Conservation (phyloP, 2,113 vertebrate genomes). For the Mionectes macconnelli region DNA sequence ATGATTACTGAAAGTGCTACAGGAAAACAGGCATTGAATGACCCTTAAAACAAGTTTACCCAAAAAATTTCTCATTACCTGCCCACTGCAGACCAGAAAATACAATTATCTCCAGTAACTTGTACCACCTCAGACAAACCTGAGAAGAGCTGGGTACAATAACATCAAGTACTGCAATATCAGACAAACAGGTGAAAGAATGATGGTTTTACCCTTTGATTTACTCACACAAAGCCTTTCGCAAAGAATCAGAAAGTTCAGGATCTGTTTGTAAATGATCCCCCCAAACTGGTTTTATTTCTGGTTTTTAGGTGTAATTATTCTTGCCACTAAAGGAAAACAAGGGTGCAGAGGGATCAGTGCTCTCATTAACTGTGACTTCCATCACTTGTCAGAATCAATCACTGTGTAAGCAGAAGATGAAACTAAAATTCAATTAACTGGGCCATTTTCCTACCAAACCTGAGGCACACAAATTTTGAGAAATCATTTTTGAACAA, state of each 20-base stretch:
- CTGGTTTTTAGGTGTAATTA: background rate
- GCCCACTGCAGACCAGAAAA: constrained; percentile 14
- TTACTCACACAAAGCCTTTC: background rate
- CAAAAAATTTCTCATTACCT: constrained; percentile 31
- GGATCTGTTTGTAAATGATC: background rate
- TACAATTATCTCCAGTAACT: constrained; percentile 13
- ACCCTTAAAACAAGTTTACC: constrained; percentile 53
- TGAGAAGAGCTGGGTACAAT: background rate
- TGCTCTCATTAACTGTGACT: background rate
- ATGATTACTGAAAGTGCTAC: constrained; percentile 1
- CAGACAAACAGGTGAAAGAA: background rate
- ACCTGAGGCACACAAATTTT: background rate
- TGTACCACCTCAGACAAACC: background rate
- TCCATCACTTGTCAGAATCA: background rate
- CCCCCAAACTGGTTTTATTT: background rate
- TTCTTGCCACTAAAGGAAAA: background rate
- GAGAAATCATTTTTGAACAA: background rate
- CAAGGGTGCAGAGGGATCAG: background rate
- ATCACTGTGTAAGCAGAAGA: background rate
- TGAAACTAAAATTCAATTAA: background rate
- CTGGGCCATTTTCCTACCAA: background rate
- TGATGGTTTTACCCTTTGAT: background rate
- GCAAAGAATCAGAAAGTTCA: background rate
- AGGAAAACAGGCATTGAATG: constrained; percentile 42
- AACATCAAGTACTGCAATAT: background rate